These are phyloP conservation scores for Melieria crassipennis DNA, from an alignment of 2,888 invertebrate genomes.

Conservation along the genomic window DNA sequence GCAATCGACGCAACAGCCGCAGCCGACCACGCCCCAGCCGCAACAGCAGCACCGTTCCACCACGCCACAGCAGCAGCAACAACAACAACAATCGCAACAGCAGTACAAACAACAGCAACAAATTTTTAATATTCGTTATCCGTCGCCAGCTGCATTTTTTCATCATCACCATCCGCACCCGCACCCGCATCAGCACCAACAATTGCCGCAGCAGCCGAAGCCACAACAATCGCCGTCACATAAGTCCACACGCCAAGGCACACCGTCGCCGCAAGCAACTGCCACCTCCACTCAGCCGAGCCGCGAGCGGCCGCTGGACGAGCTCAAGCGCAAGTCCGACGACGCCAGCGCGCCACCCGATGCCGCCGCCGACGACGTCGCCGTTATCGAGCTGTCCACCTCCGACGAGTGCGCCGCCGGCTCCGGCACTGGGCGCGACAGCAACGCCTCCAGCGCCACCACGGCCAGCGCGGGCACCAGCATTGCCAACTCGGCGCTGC, in stretches of 20 bases:
- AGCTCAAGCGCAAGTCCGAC: slow-evolving; percentile 48
- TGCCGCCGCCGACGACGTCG: slow-evolving; percentile 35
- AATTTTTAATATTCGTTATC: slow-evolving; percentile 47
- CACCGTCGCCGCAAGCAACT: slow-evolving; percentile 59
- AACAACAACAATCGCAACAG: slow-evolving; percentile 44
- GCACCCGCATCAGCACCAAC: slow-evolving; percentile 47
- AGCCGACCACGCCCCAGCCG: slow-evolving; percentile 35
- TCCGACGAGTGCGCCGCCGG: slow-evolving; percentile 39
- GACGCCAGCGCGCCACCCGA: slow-evolving; percentile 42
- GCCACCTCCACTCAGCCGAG: slow-evolving; percentile 49
- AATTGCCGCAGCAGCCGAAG: slow-evolving; percentile 27
- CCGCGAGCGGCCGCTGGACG: slow-evolving; percentile 48
- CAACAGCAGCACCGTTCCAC: slow-evolving; percentile 39
- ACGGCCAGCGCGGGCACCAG: slow-evolving; percentile 48
- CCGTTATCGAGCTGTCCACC: slow-evolving; percentile 41
- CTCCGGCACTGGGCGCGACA: slow-evolving; percentile 33
- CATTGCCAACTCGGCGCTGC: slow-evolving; percentile 47
- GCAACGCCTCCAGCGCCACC: slow-evolving; percentile 46
- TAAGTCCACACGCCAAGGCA: slow-evolving; percentile 47
- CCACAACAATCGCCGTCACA: slow-evolving; percentile 46
- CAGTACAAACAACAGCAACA: slow-evolving; percentile 41
- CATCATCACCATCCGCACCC: slow-evolving; percentile 45
- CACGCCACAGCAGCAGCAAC: slow-evolving; percentile 42
- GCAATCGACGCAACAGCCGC: slow-evolving; percentile 10
- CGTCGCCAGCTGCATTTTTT: slow-evolving; percentile 46